Base-by-base conservation (phyloP, 1,140 invertebrate species). In the Stenopsyche tienmushanensis region DNA sequence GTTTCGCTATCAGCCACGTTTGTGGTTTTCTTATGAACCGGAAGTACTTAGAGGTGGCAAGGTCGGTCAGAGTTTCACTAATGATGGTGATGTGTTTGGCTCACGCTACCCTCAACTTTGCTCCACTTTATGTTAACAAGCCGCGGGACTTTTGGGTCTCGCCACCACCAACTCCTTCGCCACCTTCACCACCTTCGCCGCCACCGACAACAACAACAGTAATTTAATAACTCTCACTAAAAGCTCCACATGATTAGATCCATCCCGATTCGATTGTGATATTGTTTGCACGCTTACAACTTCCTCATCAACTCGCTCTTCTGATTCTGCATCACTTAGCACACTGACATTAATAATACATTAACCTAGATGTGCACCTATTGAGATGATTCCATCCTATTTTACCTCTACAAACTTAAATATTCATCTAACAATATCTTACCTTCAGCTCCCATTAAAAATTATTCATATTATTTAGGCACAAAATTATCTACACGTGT, bases 241-340 rank as follows among this genome's bases (percentile, higher is more conserved):
- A 53, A 26, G 50, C 50, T 24, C 20, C 50, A 17, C 50, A 24
- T 53, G 50, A 53, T 53, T 53, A 53, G 50, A 53, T 25, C 50
- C 50, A 24, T 53, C 50, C 10, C 47, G 47, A 49, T 49, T 23
- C 47, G 21, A 13, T 34, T 34, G 29, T 34, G 29, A 34, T 34
- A 34, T 34, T 34, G 29, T 34, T 34, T 34, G 29, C 29, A 34
- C 29, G 5, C 29, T 7, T 13, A 34, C 29, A 34, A 34, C 29
- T 34, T 34, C 29, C 29, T 34, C 5, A 13, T 34, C 29, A 34
- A 7, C 29, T 34, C 5, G 5, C 29, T 34, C 5, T 13, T 5
- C 29, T 34, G 5, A 34, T 34, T 34, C 29, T 13, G 29, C 29
- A 13, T 34, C 29, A 34, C 29, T 34, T 5, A 5, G 5, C 13